Evolutionary conservation across 2,113 vertebrate species (phyloP), one percentile per base, ranked within the genome.

Genomic region (Athene noctua): DNA sequence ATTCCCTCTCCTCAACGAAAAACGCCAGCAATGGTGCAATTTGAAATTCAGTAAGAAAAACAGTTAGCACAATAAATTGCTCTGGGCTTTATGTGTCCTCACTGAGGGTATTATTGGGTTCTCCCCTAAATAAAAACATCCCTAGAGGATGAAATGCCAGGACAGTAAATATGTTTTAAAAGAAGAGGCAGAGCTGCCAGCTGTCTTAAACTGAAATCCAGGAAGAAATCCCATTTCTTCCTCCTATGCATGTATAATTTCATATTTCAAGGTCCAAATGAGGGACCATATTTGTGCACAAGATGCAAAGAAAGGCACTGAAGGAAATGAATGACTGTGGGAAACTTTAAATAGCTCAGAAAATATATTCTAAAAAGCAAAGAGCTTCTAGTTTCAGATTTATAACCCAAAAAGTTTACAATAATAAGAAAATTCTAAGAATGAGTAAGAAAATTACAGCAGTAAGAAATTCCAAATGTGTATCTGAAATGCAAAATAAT

Each of bases 11-110:
- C 18, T 34, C 34, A 47, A 0, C 14, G 27, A 63, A 77, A 88
- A 87, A 80, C 0, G 0, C 51, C 79, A 61, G 83, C 34, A 70
- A 74, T 32, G 38, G 4, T 81, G 26, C 80, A 86, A 55, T 78
- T 84, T 67, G 86, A 91, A 95, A 86, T 86, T 70, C 63, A 67
- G 68, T 55, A 95, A 86, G 77, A 86, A 80, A 95, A 96, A 38
- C 85, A 86, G 27, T 79, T 83, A 78, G 42, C 17, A 67, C 81
- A 81, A 89, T 74, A 87, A 91, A 94, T 78, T 77, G 32, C 51
- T 81, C 38, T 71, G 47, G 52, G 77, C 42, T 92, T 84, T 70
- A 27, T 0, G 3, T 62, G 32, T 78, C 65, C 78, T 91, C 0
- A 0, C 46, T 84, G 34, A 91, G 47, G 38, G 26, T 59, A 86